Evolutionary conservation across 1,140 invertebrate species (phyloP).

Genomic region (Aphelinus certus): DNA sequence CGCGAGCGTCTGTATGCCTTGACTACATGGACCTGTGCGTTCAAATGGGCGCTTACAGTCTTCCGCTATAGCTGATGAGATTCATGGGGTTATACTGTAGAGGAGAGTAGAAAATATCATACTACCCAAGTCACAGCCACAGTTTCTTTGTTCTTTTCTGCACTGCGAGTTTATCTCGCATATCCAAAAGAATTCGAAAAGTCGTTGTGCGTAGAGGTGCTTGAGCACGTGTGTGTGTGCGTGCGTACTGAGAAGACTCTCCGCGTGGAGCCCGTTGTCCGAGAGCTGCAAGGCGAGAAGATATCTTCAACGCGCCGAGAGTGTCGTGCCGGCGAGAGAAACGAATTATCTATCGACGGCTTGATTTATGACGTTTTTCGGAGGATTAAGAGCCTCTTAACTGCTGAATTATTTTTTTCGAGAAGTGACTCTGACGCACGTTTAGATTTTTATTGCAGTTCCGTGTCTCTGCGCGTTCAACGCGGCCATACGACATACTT

Average conservation of each 20-base stretch:
- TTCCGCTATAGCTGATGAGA: constrained; percentile 19
- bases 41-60: constrained; percentile 3
- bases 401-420: constrained; percentile 5
- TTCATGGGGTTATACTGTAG: constrained; percentile 18
- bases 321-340: not conserved
- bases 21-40: no score
- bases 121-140: no score
- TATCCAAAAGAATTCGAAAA: constrained; percentile 10
- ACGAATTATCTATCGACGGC: constrained; percentile 31
- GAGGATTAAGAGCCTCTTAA: constrained; percentile 33
- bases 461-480: constrained; percentile 3
- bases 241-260: no score
- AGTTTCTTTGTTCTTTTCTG: not conserved
- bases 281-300: not conserved
- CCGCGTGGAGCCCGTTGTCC: no score
- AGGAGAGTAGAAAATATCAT: not conserved
- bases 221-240: no score
- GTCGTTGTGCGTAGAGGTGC: not conserved
- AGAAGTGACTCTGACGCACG: not conserved
- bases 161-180: no score
- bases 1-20: no score
- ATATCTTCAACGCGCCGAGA: not conserved
- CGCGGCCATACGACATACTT: not conserved
- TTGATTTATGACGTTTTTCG: constrained; percentile 37
- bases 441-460: constrained; percentile 9